phyloP scores from a whole-genome alignment of 2,888 invertebrate species.

The Erebia epiphron region DNA sequence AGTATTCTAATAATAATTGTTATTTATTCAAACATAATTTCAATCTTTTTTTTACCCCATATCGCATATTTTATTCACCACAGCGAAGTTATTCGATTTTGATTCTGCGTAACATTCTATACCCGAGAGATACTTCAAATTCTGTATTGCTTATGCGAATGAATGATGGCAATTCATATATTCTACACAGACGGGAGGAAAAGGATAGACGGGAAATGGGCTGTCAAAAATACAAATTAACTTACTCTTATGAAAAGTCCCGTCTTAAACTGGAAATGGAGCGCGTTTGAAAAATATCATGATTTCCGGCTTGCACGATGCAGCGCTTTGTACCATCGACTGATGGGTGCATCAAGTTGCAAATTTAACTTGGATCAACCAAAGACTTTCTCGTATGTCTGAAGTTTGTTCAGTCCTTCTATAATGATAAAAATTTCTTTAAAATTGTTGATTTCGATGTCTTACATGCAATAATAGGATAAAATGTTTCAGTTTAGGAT shows the following conservation, averaged over 20 bases:
- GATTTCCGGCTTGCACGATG: no score
- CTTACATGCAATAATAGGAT: no score
- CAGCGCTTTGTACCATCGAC: no score
- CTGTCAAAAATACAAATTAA: background rate
- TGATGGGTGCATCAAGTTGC: no score
- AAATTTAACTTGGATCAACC: no score
- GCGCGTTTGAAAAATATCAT: no score
- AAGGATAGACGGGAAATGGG: background rate
- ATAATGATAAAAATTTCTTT: no score
- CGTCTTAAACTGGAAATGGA: no score
- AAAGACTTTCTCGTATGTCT: no score
- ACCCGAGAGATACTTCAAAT: slow-evolving; percentile 43
- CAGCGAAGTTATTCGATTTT: slow-evolving; percentile 33
- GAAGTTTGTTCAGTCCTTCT: no score
- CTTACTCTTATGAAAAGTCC: background rate
- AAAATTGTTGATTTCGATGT: no score
- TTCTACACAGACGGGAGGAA: slow-evolving; percentile 36
- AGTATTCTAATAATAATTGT: background rate
- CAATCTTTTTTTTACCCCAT: background rate
- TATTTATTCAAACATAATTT: background rate
- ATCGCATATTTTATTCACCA: background rate
- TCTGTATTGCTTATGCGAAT: slow-evolving; percentile 60
- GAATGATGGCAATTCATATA: slow-evolving; percentile 58
- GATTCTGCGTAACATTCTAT: slow-evolving; percentile 30
- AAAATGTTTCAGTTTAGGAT: no score